Evolutionary conservation across 2,113 vertebrate species (phyloP).

Genomic region (Perognathus longimembris): DNA sequence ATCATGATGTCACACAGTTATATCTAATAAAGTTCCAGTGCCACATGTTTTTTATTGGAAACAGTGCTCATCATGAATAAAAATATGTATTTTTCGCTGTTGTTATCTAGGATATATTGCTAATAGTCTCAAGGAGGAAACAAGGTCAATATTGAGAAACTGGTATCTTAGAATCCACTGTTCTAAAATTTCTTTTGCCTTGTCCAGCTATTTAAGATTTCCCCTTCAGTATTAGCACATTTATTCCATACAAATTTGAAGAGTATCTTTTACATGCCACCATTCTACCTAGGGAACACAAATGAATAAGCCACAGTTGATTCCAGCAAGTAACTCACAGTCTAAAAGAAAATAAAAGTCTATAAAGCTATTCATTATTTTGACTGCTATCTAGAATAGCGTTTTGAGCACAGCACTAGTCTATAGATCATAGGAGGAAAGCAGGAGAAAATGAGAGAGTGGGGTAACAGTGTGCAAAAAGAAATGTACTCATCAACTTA

Average conservation of each 20-base stretch:
- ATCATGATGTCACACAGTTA: background rate
- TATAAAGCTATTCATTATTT: background rate
- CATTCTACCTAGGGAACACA: conserved; percentile 11
- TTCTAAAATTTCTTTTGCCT: conserved; percentile 37
- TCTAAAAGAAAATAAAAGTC: background rate
- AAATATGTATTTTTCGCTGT: background rate
- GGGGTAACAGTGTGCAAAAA: too few species aligned
- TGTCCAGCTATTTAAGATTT: conserved; percentile 9
- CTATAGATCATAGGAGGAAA: too few species aligned
- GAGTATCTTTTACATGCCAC: conserved; percentile 45
- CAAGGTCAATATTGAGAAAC: conserved; percentile 7
- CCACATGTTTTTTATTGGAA: conserved; percentile 8
- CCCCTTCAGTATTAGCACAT: conserved; percentile 14
- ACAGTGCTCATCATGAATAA: background rate
- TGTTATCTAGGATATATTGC: background rate
- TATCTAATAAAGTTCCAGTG: too few species aligned
- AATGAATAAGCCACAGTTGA: conserved; percentile 42
- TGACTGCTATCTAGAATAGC: background rate
- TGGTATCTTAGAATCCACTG: conserved; percentile 23
- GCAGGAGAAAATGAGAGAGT: too few species aligned
- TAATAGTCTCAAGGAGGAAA: conserved; percentile 6
- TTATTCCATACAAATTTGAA: conserved; percentile 62
- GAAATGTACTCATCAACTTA: too few species aligned
- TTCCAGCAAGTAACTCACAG: conserved; percentile 20
- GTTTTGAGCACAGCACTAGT: background rate